Base-by-base conservation (phyloP, 2,113 vertebrate species). In the Passer domesticus region DNA sequence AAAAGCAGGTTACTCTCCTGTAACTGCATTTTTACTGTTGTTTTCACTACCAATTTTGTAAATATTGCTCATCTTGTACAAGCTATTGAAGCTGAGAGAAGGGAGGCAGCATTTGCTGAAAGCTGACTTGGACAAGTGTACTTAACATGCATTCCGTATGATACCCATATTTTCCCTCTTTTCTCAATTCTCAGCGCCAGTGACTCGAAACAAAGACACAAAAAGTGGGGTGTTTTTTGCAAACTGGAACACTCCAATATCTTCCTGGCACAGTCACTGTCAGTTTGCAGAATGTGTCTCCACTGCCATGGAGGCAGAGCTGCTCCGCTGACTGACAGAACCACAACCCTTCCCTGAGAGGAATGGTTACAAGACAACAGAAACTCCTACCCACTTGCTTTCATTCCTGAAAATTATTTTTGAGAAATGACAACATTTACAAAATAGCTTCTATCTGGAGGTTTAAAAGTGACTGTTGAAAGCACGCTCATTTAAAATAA, bases 251-350 rank as follows among this genome's bases (percentile, higher is more conserved):
- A 86, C 75, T 95, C 53, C 72, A 70, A 63, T 81, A 80, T 82
- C 50, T 94, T 68, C 87, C 60, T 82, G 64, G 87, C 77, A 37
- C 27, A 91, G 83, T 52, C 68, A 87, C 28, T 88, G 44, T 94
- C 89, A 78, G 78, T 59, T 59, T 86, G 83, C 70, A 91, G 10
- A 31, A 39, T n/a, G 70, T 58, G 89, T 30, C 66, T 95, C 64
- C 55, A 85, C 31, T 84, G 74, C 66, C 69, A 52, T 33, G 56
- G 59, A 86, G 92, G 95, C 93, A 97, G 60, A 84, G 94, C 92
- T 85, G 95, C 58, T 95, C 64, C 10, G 3, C 76, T 96, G 86
- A 70, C 73, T 95, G 97, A 87, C 78, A 95, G 43, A 93, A 63
- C 70, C 77, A 49, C 30, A 44, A 6, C 50, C 46, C 17, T 86